Base-by-base conservation (phyloP, 2,113 vertebrate genomes). In the Pitta sordida region DNA sequence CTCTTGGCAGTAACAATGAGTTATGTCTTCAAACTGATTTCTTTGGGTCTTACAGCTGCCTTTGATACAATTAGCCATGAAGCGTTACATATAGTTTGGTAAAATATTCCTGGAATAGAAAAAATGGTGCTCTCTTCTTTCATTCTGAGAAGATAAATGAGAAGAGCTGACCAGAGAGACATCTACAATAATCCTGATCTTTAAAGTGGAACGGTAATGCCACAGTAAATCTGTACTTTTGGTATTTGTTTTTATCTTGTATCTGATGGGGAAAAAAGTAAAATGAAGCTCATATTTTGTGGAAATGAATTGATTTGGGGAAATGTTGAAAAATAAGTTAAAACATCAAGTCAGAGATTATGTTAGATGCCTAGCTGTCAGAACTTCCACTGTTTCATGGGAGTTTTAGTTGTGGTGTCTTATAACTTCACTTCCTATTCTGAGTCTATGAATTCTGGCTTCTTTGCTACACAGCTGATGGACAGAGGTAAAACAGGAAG, bases 41-140 rank as follows among this genome's bases (percentile, higher is more conserved):
- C 23, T 92, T 73, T 92, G 76, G 76, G 58, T 95, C 59, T 80
- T 86, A 24, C 37, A 92, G 51, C 73, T 86, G 29, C 69, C 51
- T 95, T 95, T 89, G 90, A 93, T 86, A 58, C 13, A 82, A 84
- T 70, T 86, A 89, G 13, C 46, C 87, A 81, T 53, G 73, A 86
- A 91, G 51, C 0, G 0, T 78, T 83, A 58, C 77, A 56, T 74
- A 41, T 19, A 46, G 10, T 51, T 92, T 52, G 32, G 20, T 53
- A 58, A 81, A 89, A 68, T 58, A 32, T 55, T 22, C 59, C 73
- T 81, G 73, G n/a, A 89, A n/a, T 2, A 58, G 36, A 62, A 3
- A 93, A 84, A 81, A 89, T 17, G 2, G 23, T 74, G 19, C 23
- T 46, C 37, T 81, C 8, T 56, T 64, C 21, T 80, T 77, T 44